Evolutionary conservation across 2,888 invertebrate genomes (phyloP), one percentile per base, ranked within the genome.

Genomic region (Chrysolina americana): DNA sequence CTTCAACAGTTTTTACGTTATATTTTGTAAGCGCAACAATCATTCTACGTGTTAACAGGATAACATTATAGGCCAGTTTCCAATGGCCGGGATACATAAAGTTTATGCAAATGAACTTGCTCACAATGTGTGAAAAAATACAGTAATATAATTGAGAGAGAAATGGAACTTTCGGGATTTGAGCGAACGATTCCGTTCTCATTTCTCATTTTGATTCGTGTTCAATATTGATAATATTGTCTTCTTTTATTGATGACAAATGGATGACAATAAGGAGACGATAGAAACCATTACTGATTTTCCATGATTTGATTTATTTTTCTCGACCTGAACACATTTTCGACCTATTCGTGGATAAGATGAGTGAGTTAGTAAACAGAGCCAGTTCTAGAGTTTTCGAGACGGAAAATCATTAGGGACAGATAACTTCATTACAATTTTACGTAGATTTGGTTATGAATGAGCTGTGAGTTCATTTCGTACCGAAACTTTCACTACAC

Each of bases 11-110:
- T 76, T 75, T 76, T 73, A 66, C 50, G 63, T 63, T 65, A 70
- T 70, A 70, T 75, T 71, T 78, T 69, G 65, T 76, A 81, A 81
- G 82, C 81, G 71, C 78, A 80, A 82, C 81, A 82, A 79, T 80
- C 80, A 80, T 80, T 79, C 81, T 82, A 82, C 78, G 76, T 72
- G 80, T 79, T 75, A 70, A 73, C 69, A 73, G 63, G 78, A 76
- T 65, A 75, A 71, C 69, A 71, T 77, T 80, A 81, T 82, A 81
- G 81, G 82, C 82, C 81, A 78, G 65, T 77, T 73, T 70, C 68
- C 65, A 78, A 76, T 71, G 76, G 74, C 79, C 79, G 59, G 71
- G 66, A 68, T 77, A 80, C 77, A 79, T 73, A 78, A 73, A 73
- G 65, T 69, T 70, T 70, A 73, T 48, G 56, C 44, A 66, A 64